These are phyloP conservation scores for Craseonycteris thonglongyai DNA, from an alignment of 2,113 vertebrate species.

Conservation along the genomic window DNA sequence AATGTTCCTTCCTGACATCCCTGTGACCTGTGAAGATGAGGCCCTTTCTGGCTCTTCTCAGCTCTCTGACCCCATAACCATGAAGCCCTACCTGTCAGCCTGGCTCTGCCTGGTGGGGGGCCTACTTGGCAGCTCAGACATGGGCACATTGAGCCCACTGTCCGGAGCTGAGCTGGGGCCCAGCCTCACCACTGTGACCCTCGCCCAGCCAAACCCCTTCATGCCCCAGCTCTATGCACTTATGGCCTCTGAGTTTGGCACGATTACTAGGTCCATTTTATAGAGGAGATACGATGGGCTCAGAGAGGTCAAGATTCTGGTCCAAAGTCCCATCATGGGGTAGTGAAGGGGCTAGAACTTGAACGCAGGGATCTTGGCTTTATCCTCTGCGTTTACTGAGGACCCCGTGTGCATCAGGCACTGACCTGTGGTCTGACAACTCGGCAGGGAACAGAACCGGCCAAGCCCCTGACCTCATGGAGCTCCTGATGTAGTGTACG, in stretches of 20 bases:
- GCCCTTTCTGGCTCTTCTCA: no score
- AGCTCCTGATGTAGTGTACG: not conserved
- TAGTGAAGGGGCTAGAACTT: not conserved
- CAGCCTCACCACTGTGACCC: not conserved
- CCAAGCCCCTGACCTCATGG: rapidly evolving
- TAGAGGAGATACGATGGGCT: not conserved
- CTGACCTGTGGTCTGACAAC: not conserved
- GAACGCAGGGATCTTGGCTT: not conserved
- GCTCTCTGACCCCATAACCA: no score
- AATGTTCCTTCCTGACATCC: not conserved
- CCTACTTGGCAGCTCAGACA: not conserved
- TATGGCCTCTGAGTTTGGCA: not conserved
- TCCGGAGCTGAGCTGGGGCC: not conserved
- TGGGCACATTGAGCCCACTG: not conserved
- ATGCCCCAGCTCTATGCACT: no score
- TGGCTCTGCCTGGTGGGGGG: not conserved
- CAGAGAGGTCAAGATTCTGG: not conserved
- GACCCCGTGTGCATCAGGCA: not conserved
- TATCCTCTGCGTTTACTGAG: not conserved
- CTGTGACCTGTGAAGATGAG: not conserved
- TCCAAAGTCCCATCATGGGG: not conserved
- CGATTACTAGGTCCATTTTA: not conserved
- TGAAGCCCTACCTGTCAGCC: not conserved
- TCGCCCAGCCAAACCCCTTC: not conserved
- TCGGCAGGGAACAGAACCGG: not conserved